Conservation (phyloP, 2,888 invertebrate species). For the Omphaloscelis lunosa region DNA sequence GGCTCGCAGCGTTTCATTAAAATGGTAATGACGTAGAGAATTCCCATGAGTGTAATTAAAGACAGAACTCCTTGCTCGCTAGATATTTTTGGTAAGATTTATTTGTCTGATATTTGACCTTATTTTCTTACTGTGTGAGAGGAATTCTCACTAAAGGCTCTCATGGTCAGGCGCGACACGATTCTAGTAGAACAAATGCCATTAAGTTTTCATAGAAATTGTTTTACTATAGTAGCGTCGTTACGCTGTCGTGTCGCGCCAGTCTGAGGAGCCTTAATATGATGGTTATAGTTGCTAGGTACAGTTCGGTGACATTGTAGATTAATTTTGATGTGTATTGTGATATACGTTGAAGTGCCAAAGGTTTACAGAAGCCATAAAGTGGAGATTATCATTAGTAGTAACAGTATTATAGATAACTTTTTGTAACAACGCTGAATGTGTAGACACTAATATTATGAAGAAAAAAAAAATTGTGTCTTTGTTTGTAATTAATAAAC, state of each 20-base stretch:
- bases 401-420: conserved; percentile 21
- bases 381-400: conserved; percentile 36
- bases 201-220: too few relatives aligned
- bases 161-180: too few relatives aligned
- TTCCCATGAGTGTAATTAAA: conserved; percentile 49
- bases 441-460: too few relatives aligned
- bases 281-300: background rate
- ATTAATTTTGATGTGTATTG: conserved; percentile 9
- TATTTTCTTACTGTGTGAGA: conserved; percentile 26
- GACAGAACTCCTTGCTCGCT: conserved; percentile 36
- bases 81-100: conserved; percentile 52
- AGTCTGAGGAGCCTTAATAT: too few relatives aligned
- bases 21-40: conserved; percentile 55
- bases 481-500: background rate
- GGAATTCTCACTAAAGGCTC: background rate
- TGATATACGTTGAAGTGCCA: conserved; percentile 10
- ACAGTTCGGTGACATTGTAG: conserved; percentile 23
- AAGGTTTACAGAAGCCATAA: conserved; percentile 36
- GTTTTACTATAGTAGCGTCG: too few relatives aligned
- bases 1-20: conserved; percentile 58
- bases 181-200: too few relatives aligned
- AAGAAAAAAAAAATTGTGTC: too few relatives aligned
- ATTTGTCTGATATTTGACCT: conserved; percentile 43
- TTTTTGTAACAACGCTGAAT: background rate
- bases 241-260: too few relatives aligned